phyloP scores from a whole-genome alignment of 2,113 vertebrate genomes.

The Danionella cerebrum region DNA sequence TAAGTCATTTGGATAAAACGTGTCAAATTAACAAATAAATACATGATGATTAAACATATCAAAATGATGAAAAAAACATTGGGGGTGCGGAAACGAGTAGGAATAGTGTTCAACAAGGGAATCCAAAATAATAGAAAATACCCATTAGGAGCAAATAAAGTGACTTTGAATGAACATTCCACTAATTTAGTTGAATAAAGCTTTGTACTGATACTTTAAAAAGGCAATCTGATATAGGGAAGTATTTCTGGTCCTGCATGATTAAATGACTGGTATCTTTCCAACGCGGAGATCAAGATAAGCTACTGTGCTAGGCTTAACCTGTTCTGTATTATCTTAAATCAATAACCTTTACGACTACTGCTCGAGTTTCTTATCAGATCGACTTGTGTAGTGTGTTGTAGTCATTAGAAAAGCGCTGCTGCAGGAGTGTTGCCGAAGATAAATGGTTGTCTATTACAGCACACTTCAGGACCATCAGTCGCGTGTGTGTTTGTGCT shows the following conservation, averaged over 20 bases:
- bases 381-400: not conserved
- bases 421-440: not conserved
- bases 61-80: no score
- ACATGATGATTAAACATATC: no score
- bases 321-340: not conserved
- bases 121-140: no score
- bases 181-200: no score
- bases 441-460: not conserved
- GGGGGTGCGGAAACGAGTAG: no score
- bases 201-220: no score
- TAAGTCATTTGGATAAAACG: no score
- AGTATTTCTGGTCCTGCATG: not conserved
- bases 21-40: no score
- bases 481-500: not conserved
- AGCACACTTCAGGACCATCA: not conserved
- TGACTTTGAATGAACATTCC: no score
- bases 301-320: not conserved
- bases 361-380: not conserved
- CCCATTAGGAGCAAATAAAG: no score
- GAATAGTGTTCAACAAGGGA: no score
- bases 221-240: no score
- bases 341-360: not conserved
- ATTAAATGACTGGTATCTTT: not conserved
- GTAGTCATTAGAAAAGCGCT: not conserved
- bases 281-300: not conserved